phyloP scores from a whole-genome alignment of 2,888 invertebrate species.

The Andrena hattorfiana region DNA sequence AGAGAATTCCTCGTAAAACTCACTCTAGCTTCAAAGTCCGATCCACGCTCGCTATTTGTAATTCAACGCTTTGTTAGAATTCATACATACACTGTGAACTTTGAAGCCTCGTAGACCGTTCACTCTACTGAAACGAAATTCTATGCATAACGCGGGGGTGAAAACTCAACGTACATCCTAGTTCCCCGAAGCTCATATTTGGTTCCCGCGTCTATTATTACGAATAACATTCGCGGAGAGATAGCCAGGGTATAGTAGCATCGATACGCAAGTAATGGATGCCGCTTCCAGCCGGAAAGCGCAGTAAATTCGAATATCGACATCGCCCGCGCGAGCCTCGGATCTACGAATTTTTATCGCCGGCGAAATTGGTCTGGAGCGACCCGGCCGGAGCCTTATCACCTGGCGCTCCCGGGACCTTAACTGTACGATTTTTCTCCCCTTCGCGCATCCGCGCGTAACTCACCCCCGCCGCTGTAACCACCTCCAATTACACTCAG shows the following conservation, averaged over 20 bases:
- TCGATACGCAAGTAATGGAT: conserved; percentile 54
- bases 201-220: conserved; percentile 47
- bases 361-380: conserved; percentile 12
- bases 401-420: not conserved
- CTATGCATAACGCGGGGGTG: not conserved
- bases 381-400: conserved; percentile 11
- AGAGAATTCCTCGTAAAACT: not conserved
- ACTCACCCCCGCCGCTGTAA: no score
- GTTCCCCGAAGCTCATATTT: conserved; percentile 39
- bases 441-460: no score
- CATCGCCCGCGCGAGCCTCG: not conserved
- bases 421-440: not conserved
- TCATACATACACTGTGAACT: not conserved
- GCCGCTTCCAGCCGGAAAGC: conserved; percentile 38
- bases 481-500: no score
- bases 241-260: conserved; percentile 19
- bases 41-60: not conserved
- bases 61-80: no score
- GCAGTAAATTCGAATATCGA: conserved; percentile 56
- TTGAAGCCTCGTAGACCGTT: not conserved
- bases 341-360: conserved; percentile 40
- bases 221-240: conserved; percentile 44
- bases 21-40: no score
- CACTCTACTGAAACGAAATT: not conserved
- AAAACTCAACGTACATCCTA: not conserved